Base-by-base conservation (phyloP, 1,140 invertebrate species). In the Acromyrmex echinatior region DNA sequence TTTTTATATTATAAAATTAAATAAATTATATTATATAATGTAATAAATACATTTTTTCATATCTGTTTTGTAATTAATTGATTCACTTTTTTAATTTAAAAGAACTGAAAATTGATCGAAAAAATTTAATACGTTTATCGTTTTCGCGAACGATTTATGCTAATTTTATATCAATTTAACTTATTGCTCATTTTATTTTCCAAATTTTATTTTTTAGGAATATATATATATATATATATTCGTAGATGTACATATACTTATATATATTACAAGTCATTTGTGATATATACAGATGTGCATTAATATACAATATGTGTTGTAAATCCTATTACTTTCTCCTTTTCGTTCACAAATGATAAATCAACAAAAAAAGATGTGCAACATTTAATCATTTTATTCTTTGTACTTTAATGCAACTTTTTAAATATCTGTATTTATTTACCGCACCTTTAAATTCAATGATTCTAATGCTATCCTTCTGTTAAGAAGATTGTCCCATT, bases 401-500 rank as follows among this genome's bases (percentile, higher is more conserved):
- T 66, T 49, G 6, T 14, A 28, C 25, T 31, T 79, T 9, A 18
- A 65, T 66, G 12, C 4, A 66, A 66, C 5, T 66, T 5, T 31
- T 35, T n/a, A 9, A 79, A 79, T 25, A 49, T 14, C 35, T 28
- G 10, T 39, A 66, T 66, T 18, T 35, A 66, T 79, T 18, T 28
- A 65, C 28, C n/a, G 4, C 9, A 53, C 5, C 3, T 81, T 71
- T 10, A 7, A 71, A 70, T 45, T 71, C 49, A 25, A 82, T 56
- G 6, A 14, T 82, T 31, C 10, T 60, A 73, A 82, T 73, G 53
- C 12, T 25, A n/a, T 31, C 39, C 18, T 45, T 73, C n/a, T 60
- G 12, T 71, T 58, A 71, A 71, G 51, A 81, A 81, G 31, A 81
- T 60, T 60, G 18, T 60, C 25, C 25, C 25, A 56, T 60, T 45